Base-by-base conservation (phyloP, 1,140 invertebrate species). In the Philopotamus ludificatus region DNA sequence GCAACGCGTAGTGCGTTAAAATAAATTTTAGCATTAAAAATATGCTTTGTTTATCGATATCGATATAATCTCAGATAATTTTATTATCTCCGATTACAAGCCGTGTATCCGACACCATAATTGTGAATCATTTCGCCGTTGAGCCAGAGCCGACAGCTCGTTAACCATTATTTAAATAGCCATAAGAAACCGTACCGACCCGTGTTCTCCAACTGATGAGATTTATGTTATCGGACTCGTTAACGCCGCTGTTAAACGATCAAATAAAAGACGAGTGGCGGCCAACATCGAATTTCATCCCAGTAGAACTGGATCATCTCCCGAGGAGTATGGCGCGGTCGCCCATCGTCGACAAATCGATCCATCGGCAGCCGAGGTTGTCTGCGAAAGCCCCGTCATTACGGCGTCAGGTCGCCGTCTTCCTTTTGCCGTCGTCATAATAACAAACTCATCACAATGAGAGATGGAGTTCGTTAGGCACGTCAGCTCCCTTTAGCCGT, bases 121-220 rank as follows among this genome's bases (percentile, higher is more conserved):
- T 47, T 47, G 44, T 47, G 44, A 47, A 47, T 47, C 44, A 47
- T 47, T 16, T 47, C 44, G 18, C 44, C 4, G 8, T 7, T 47
- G 18, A 47, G 10, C 4, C 10, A 7, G 10, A 3, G 18, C 44
- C 44, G 44, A 12, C 15, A 16, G 18, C 44, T 47, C 18, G 44
- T 12, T 7, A 47, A 47, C 7, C 10, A 15, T 47, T 16, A 7
- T 15, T 47, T 47, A 47, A 39, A 39, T 39, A 39, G 8, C n/a
- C 34, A n/a, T 39, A 39, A 39, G n/a, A n/a, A n/a, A n/a, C n/a
- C n/a, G n/a, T n/a, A n/a, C n/a, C n/a, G n/a, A n/a, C n/a, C n/a
- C n/a, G n/a, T n/a, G 18, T 16, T 34, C 28, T 12, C 28, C 4
- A 34, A 34, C 28, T 34, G 28, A 7, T 34, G 28, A n/a, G n/a